Percentiles rank a stretch among this genome's conserved stretches.
Conservation (phyloP, 2,797 vertebrate genomes). For the Avahi laniger region DNA sequence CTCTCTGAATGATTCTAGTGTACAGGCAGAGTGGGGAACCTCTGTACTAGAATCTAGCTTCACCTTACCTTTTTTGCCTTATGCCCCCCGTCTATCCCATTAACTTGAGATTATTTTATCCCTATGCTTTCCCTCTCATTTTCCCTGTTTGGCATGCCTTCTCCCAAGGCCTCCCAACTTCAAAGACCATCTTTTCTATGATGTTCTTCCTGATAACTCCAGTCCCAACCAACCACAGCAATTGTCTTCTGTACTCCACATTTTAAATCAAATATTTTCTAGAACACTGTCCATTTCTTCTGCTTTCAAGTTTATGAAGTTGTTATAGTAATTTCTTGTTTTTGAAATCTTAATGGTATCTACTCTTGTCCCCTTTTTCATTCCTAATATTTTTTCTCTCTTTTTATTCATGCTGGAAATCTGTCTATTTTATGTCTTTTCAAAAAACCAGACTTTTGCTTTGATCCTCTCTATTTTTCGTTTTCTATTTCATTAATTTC, state of each 20-base stretch:
- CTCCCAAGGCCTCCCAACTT: background rate
- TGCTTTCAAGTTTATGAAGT: constrained; percentile 19
- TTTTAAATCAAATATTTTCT: background rate
- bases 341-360: background rate
- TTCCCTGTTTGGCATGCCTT: background rate
- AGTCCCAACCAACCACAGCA: background rate
- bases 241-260: background rate
- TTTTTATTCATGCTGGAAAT: background rate
- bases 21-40: background rate
- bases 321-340: background rate
- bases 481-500: background rate
- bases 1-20: background rate
- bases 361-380: background rate
- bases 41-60: background rate
- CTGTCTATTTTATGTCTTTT: background rate
- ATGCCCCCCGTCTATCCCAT: background rate
- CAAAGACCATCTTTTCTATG: background rate
- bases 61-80: background rate
- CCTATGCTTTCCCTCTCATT: background rate
- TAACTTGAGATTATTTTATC: background rate
- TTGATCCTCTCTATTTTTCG: background rate
- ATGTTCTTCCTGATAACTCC: background rate
- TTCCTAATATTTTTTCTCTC: background rate
- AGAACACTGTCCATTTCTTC: background rate
- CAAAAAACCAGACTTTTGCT: background rate